Evolutionary conservation across 1,140 invertebrate genomes (phyloP).

Genomic region (Trichonephila clavata): DNA sequence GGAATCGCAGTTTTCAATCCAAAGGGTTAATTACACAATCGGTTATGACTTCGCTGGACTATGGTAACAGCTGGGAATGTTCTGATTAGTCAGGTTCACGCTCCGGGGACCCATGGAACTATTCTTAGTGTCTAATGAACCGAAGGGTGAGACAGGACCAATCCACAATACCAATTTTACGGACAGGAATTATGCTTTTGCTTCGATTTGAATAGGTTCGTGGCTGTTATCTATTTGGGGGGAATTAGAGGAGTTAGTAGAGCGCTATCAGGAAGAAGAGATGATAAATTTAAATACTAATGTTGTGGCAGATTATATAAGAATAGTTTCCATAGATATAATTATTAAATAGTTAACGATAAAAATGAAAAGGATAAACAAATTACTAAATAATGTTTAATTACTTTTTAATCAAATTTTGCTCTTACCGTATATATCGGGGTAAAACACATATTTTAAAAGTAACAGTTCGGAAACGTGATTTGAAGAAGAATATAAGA

Average conservation of each 20-base stretch:
- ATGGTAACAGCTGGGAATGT: conserved; percentile 62
- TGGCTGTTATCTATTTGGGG: not conserved
- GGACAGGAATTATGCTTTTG: conserved; percentile 38
- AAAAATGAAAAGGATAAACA: no score
- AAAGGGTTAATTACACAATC: conserved; percentile 60
- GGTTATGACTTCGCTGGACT: conserved; percentile 30
- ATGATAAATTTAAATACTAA: not conserved
- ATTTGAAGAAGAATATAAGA: no score
- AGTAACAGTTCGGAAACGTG: no score
- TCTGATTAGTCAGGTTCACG: conserved; percentile 49
- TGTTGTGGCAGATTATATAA: no score
- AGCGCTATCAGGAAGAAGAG: not conserved
- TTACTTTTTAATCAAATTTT: no score
- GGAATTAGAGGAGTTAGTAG: not conserved
- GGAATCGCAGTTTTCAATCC: conserved; percentile 61
- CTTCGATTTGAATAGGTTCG: conserved; percentile 7
- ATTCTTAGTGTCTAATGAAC: conserved; percentile 43
- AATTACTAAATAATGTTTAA: no score
- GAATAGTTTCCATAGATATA: no score
- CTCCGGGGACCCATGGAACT: not conserved
- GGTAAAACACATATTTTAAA: no score
- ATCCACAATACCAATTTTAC: conserved; percentile 32
- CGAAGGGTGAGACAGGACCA: not conserved
- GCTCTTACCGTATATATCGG: no score
- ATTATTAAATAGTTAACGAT: no score